Percentiles rank a stretch among this genome's conserved stretches.
phyloP scores from a whole-genome alignment of 92 coral and sea anemone species.

The Epizoanthus rinbou region DNA sequence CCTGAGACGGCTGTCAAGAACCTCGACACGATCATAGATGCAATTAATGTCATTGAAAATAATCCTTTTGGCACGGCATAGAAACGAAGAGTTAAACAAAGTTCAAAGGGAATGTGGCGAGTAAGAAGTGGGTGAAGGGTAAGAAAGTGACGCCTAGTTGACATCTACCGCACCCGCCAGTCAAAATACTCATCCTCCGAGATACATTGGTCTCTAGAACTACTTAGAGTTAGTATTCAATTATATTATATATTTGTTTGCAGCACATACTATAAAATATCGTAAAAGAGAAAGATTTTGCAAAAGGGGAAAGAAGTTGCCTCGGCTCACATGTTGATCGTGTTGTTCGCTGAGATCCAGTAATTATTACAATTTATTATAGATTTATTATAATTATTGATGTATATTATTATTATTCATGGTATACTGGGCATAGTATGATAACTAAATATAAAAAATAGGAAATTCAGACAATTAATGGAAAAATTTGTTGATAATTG shows the following conservation, averaged over 20 bases:
- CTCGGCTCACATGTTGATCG: neutral
- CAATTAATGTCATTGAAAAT: slow-evolving; percentile 67
- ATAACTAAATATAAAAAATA: neutral
- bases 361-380: neutral
- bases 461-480: neutral
- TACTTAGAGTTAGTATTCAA: too few species aligned
- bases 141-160: neutral
- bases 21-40: slow-evolving; percentile 73
- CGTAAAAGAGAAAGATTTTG: too few species aligned
- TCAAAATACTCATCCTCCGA: too few species aligned
- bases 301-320: too few species aligned
- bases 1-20: slow-evolving; percentile 24
- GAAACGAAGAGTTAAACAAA: neutral
- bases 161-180: too few species aligned
- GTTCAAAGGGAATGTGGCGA: neutral
- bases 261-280: too few species aligned
- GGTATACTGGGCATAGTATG: neutral
- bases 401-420: neutral
- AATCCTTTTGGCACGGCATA: slow-evolving; percentile 4
- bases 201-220: too few species aligned
- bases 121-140: neutral
- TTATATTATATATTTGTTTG: too few species aligned
- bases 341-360: neutral
- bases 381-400: neutral
- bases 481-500: neutral